phyloP scores from a whole-genome alignment of 2,113 vertebrate genomes.

The Halcyon malimbica region DNA sequence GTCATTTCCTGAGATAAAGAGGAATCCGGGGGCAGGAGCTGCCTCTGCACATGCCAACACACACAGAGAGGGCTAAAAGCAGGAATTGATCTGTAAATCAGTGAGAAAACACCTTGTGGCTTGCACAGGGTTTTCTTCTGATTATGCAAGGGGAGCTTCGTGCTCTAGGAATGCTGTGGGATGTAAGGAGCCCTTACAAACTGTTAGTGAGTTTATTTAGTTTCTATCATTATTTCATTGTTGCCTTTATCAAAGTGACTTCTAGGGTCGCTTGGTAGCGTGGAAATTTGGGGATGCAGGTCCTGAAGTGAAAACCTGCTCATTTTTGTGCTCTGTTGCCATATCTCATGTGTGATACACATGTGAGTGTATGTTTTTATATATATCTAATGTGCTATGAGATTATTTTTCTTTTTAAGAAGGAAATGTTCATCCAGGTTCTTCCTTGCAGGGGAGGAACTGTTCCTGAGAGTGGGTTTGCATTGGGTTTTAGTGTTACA shows the following conservation, averaged over 20 bases:
- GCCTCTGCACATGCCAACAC: neutral
- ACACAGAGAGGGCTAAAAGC: neutral
- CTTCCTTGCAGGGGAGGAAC: neutral
- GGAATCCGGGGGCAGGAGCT: neutral
- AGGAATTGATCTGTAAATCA: neutral
- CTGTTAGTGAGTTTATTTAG: neutral
- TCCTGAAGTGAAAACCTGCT: neutral
- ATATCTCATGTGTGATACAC: neutral
- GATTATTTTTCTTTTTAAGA: neutral
- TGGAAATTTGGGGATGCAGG: neutral
- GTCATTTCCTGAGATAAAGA: neutral
- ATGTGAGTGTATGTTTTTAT: accelerated
- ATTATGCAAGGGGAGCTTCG: neutral
- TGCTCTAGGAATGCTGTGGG: neutral
- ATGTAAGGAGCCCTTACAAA: neutral
- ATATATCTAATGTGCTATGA: neutral
- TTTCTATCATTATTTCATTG: neutral
- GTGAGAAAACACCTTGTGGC: neutral
- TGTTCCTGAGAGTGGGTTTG: neutral
- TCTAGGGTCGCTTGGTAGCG: neutral
- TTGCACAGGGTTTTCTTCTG: neutral
- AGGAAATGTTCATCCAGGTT: neutral
- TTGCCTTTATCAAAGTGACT: neutral
- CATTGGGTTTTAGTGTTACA: neutral
- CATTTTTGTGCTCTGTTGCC: neutral